Conservation (phyloP, 2,797 vertebrate genomes). For the Propithecus perrieri region DNA sequence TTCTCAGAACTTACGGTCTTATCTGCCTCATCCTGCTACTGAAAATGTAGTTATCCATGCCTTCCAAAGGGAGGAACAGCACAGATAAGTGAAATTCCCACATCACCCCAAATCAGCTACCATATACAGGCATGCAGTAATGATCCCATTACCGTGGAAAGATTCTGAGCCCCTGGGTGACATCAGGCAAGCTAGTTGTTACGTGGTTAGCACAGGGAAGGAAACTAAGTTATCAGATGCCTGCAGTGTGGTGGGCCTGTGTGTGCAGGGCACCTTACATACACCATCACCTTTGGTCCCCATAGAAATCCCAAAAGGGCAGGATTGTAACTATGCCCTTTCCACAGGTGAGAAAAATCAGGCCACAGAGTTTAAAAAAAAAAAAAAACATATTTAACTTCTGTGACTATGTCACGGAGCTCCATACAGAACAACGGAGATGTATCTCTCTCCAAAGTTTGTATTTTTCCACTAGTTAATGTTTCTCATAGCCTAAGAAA, state of each 20-base stretch:
- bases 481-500: background rate
- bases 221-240: background rate
- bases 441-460: background rate
- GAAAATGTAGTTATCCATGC: background rate
- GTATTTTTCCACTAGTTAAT: background rate
- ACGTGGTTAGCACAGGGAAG: background rate
- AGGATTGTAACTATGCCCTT: background rate
- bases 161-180: background rate
- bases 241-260: background rate
- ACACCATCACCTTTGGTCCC: background rate
- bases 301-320: background rate
- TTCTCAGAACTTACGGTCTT: background rate
- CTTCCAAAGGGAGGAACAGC: slow-evolving; percentile 1
- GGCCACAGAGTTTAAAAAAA: background rate
- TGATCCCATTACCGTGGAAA: background rate
- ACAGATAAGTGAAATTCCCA: slow-evolving; percentile 29
- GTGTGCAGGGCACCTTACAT: background rate
- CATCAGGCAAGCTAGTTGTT: slow-evolving; percentile 10
- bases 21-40: background rate
- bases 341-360: background rate
- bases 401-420: background rate
- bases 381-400: too few relatives aligned
- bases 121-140: slow-evolving; percentile 36
- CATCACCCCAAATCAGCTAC: slow-evolving; percentile 13
- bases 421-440: background rate